Evolutionary conservation across 2,113 vertebrate genomes (phyloP), one percentile per base, ranked within the genome.

Genomic region (Hemiscyllium ocellatum): DNA sequence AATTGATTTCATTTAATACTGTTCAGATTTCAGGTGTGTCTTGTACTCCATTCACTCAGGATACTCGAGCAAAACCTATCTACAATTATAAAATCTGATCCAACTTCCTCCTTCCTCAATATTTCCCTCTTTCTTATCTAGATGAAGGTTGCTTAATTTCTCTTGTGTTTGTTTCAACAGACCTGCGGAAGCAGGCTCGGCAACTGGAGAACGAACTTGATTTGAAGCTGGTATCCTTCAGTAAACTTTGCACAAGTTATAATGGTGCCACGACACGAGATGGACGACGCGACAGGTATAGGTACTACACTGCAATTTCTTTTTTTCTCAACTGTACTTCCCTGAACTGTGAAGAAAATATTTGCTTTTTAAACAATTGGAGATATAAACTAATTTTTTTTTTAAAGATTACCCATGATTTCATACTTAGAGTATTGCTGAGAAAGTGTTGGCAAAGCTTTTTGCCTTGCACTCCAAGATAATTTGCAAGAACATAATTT

Each of bases 121-220:
- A n/a, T 90, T 4, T 90, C 12, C 12, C 7, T 66, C 37, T 66
- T 37, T 37, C 61, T 33, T n/a, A 4, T 68, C 66, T 93, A 66
- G 56, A 83, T 83, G 17, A 66, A 68, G 22, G 33, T 95, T 50
- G 68, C 24, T 69, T 15, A 47, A 52, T 42, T 37, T 95, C 52
- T 29, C 22, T 56, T 95, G 50, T 69, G 37, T 94, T 94, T 96
- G 96, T 66, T 70, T 96, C 96, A 42, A n/a, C 96, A 99, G 99
- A 99, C 97, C 98, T 99, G 97, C 97, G 99, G 96, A 99, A 99
- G 97, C 99, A 99, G 97, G 99, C 99, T 68, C 98, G 99, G 96
- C 99, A 99, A 97, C 97, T 99, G 97, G 99, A 99, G 97, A 99
- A 99, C 94, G 99, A 99, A 97, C 98, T 99, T 69, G 99, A 99